phyloP scores from a whole-genome alignment of 30 jellyfish, hydroid and myxozoan species.

The Chrysaora quinquecirrha region DNA sequence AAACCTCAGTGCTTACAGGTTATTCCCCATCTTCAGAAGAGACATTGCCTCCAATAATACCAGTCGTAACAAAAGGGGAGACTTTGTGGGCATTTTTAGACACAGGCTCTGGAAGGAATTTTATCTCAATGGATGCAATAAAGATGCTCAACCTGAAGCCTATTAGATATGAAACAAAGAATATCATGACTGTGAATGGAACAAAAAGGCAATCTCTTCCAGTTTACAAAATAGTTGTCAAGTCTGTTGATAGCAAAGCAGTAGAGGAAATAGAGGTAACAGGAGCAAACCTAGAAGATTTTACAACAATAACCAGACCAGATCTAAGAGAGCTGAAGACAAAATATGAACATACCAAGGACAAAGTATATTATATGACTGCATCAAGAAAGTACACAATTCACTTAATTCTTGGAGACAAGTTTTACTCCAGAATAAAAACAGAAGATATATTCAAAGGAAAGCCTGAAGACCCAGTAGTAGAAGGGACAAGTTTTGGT shows the following conservation, averaged over 20 bases:
- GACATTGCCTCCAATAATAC: constrained; percentile 21
- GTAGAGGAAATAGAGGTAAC: constrained; percentile 37
- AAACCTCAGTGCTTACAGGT: constrained; percentile 11
- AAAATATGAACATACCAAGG: constrained; percentile 2
- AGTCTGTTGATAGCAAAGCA: constrained; percentile 27
- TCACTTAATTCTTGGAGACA: constrained; percentile 36
- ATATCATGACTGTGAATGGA: constrained; percentile 33
- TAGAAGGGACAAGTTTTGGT: constrained; percentile 45
- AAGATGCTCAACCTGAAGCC: constrained; percentile 15
- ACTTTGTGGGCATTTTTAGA: constrained; percentile 37
- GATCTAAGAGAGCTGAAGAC: constrained; percentile 24
- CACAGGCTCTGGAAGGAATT: not conserved
- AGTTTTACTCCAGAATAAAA: not conserved
- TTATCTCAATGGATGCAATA: constrained; percentile 12
- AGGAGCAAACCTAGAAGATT: constrained; percentile 28
- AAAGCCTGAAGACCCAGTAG: constrained; percentile 26
- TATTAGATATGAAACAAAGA: constrained; percentile 18
- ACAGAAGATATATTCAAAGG: constrained; percentile 28
- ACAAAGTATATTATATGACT: constrained; percentile 15
- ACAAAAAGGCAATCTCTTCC: constrained; percentile 43
- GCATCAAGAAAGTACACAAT: constrained; percentile 23
- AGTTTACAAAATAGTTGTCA: constrained; percentile 5
- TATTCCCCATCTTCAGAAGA: constrained; percentile 13
- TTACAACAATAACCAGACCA: constrained; percentile 22
- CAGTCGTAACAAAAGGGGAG: not conserved